Conservation (phyloP, 2,888 invertebrate species). For the Andrena marginata region DNA sequence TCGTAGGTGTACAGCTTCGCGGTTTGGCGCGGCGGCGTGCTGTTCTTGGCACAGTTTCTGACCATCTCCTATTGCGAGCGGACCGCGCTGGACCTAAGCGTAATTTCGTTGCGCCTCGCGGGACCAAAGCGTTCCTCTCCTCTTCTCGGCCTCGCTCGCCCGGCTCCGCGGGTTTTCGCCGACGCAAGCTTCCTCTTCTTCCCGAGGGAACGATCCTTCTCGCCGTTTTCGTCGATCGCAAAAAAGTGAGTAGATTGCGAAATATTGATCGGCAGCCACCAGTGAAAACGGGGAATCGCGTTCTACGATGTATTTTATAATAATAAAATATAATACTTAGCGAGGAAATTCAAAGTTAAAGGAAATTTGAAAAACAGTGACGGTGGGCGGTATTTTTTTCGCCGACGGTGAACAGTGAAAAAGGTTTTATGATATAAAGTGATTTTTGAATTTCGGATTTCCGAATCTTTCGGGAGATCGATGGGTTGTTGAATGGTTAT, state of each 20-base stretch:
- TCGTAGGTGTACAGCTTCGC: conserved; percentile 67
- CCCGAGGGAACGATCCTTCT: background rate
- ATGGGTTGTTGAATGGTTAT: background rate
- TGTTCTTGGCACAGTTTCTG: conserved; percentile 85
- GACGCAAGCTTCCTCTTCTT: background rate
- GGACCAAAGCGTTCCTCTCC: conserved; percentile 18
- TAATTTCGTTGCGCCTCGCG: conserved; percentile 55
- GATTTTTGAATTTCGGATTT: no score
- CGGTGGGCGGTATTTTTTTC: background rate
- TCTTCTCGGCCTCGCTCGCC: background rate
- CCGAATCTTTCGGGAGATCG: background rate
- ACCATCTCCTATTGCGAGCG: conserved; percentile 82
- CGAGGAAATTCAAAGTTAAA: background rate
- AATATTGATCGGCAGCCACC: background rate
- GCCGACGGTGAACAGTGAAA: background rate
- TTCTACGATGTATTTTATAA: background rate
- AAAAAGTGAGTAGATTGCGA: conserved; percentile 18
- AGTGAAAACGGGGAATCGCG: background rate
- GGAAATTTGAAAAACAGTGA: background rate
- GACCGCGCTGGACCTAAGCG: conserved; percentile 72
- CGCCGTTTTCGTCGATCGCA: background rate
- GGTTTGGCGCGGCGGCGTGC: conserved; percentile 62
- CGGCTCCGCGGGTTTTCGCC: background rate
- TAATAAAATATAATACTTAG: no score
- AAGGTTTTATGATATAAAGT: background rate